phyloP scores from a whole-genome alignment of 2,113 vertebrate genomes.

The Bos taurus region DNA sequence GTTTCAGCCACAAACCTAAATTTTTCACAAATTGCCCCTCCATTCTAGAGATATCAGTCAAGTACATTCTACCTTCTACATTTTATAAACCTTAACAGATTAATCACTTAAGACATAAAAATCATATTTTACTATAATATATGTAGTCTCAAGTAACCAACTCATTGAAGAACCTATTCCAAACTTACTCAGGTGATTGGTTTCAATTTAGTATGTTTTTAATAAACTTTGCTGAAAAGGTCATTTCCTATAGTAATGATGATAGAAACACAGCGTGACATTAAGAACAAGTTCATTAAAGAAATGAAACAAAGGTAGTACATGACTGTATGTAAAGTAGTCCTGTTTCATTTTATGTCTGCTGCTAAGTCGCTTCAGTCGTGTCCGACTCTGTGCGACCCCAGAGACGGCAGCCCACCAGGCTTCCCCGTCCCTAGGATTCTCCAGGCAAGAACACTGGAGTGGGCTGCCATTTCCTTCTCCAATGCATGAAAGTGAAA shows the following conservation, averaged over 20 bases:
- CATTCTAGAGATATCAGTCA: background rate
- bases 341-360: background rate
- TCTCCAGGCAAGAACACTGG: too few relatives aligned
- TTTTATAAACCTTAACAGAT: background rate
- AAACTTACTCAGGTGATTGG: background rate
- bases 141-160: background rate
- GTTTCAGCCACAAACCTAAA: background rate
- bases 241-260: background rate
- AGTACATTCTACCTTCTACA: background rate
- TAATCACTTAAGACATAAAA: background rate
- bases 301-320: background rate
- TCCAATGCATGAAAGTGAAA: too few relatives aligned
- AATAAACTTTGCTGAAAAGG: background rate
- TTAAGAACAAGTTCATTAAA: slow-evolving; percentile 25
- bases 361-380: too few relatives aligned
- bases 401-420: too few relatives aligned
- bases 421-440: too few relatives aligned
- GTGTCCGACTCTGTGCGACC: too few relatives aligned
- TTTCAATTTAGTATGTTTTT: background rate
- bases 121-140: background rate
- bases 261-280: background rate
- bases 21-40: background rate
- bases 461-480: too few relatives aligned
- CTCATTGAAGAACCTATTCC: background rate
- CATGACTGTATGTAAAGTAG: background rate